phyloP scores from a whole-genome alignment of 92 coral and sea anemone genomes.

The Phymanthus crucifer region DNA sequence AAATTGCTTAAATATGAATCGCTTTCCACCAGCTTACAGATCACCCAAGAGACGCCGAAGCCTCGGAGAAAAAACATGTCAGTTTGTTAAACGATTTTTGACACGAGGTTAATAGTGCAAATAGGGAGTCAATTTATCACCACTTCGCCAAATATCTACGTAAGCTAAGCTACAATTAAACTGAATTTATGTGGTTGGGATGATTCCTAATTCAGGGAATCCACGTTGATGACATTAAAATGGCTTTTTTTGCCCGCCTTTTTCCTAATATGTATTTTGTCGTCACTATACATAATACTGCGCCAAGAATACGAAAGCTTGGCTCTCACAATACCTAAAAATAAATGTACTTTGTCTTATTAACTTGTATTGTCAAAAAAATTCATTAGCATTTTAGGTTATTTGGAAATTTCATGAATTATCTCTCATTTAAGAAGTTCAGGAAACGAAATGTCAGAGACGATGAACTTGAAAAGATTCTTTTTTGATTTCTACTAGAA shows the following conservation, averaged over 20 bases:
- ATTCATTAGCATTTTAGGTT: conserved; percentile 7
- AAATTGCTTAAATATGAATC: background rate
- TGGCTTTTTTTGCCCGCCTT: conserved; percentile 2
- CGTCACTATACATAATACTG: background rate
- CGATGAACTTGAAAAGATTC: background rate
- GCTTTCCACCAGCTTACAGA: background rate
- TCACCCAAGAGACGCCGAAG: background rate
- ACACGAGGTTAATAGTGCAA: conserved; percentile 35
- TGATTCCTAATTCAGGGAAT: conserved; percentile 7
- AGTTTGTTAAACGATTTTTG: conserved; percentile 37
- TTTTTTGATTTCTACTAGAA: background rate
- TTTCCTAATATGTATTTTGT: background rate
- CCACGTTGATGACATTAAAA: background rate
- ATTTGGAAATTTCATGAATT: conserved; percentile 18
- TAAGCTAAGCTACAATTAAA: conserved; percentile 19
- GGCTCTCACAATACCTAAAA: background rate
- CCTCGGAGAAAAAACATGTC: conserved; percentile 16
- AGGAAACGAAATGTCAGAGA: conserved; percentile 19
- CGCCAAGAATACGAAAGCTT: background rate
- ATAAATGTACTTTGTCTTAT: conserved; percentile 9
- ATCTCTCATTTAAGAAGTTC: conserved; percentile 10
- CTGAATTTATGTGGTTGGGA: conserved; percentile 17
- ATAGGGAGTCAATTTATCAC: conserved; percentile 32
- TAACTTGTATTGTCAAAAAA: background rate
- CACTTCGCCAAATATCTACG: conserved; percentile 21